Conservation (phyloP, 1,140 invertebrate species). For the Atopsyche davidsoni region DNA sequence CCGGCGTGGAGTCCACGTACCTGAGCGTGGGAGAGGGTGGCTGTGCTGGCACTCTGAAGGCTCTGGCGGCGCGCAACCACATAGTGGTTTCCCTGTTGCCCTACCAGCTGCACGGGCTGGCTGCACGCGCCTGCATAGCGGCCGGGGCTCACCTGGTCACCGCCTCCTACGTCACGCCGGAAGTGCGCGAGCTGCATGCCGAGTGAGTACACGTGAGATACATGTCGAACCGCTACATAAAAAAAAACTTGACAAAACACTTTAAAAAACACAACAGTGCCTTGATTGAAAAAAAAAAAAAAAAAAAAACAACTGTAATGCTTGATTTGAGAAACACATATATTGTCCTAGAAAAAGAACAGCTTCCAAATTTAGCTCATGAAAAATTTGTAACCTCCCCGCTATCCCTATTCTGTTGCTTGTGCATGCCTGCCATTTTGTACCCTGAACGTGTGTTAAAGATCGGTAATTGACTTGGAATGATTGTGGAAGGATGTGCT, state of each 20-base stretch:
- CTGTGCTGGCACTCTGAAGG: conserved; percentile 54
- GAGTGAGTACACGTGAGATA: conserved; percentile 54
- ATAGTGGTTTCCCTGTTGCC: conserved; percentile 86
- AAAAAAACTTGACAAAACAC: background rate
- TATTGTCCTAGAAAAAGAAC: too few species aligned
- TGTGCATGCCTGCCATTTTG: too few species aligned
- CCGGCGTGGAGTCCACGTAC: conserved; percentile 74
- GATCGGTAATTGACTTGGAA: too few species aligned
- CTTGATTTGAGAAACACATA: too few species aligned
- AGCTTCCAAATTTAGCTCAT: too few species aligned
- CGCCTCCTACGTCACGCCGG: conserved; percentile 86
- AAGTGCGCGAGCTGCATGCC: conserved; percentile 74
- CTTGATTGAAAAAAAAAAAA: too few species aligned
- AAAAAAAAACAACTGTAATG: too few species aligned
- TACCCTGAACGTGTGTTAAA: too few species aligned
- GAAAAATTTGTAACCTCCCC: too few species aligned
- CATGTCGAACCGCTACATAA: background rate
- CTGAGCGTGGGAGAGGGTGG: conserved; percentile 69
- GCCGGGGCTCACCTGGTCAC: conserved; percentile 90
- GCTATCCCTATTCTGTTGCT: too few species aligned
- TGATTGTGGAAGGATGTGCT: too few species aligned
- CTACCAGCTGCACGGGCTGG: conserved; percentile 77
- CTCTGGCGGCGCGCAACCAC: conserved; percentile 32
- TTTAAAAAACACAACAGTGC: background rate
- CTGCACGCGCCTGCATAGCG: conserved; percentile 83